phyloP scores from a whole-genome alignment of 2,113 vertebrate species.

The Toxostoma redivivum region DNA sequence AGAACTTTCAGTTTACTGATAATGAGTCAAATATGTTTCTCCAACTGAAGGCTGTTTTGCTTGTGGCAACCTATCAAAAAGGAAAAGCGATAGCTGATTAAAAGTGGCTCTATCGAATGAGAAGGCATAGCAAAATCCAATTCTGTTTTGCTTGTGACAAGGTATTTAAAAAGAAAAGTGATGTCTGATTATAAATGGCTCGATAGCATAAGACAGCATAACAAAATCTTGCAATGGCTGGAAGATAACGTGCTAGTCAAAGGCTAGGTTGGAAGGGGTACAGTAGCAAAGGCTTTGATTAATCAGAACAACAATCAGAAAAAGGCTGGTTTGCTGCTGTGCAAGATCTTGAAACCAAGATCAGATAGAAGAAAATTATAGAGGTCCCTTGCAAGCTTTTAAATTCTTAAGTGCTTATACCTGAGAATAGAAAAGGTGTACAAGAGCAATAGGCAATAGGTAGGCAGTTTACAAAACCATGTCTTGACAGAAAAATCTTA shows the following conservation, averaged over 20 bases:
- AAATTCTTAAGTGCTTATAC: neutral
- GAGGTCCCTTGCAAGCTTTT: neutral
- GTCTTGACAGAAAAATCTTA: neutral
- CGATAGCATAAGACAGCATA: neutral
- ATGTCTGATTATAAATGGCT: neutral
- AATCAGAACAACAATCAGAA: neutral
- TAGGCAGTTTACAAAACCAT: neutral
- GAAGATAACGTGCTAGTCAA: neutral
- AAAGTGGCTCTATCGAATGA: neutral
- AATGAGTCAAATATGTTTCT: neutral
- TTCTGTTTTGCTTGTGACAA: neutral
- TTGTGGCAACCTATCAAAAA: neutral
- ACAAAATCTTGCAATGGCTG: neutral
- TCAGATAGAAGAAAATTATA: neutral
- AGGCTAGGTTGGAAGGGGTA: neutral
- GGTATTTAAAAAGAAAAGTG: rapidly evolving
- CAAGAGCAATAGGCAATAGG: neutral
- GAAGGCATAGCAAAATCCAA: neutral
- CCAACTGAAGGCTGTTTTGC: neutral
- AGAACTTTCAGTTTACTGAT: neutral
- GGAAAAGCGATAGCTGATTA: neutral
- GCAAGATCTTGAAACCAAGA: neutral
- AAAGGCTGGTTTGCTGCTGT: neutral
- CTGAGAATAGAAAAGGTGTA: neutral
- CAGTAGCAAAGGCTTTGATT: neutral